A percentile compares a stretch with the other conserved stretches of the same genome.
Evolutionary conservation across 2,888 invertebrate species (phyloP).

Genomic region (Agonum fuliginosum): DNA sequence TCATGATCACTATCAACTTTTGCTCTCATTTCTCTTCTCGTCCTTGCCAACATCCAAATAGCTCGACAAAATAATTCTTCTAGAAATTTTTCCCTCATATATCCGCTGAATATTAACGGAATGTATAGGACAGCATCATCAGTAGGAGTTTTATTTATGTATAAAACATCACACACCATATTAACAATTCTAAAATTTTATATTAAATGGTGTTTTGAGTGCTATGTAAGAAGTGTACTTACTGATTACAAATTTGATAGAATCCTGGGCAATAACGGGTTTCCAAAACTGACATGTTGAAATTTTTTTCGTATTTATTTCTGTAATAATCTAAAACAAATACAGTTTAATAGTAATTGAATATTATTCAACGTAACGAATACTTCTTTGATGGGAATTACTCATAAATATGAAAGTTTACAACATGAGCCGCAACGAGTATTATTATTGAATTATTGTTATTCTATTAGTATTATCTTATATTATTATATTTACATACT

Average conservation of each 20-base stretch:
- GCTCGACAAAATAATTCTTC: conserved; percentile 70
- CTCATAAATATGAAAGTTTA: too few species aligned
- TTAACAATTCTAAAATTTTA: conserved; percentile 67
- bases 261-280: conserved; percentile 44
- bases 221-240: conserved; percentile 7
- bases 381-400: too few species aligned
- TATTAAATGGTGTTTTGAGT: neutral
- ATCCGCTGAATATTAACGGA: conserved; percentile 68
- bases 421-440: too few species aligned
- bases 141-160: conserved; percentile 68
- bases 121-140: conserved; percentile 67
- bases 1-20: conserved; percentile 68
- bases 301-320: conserved; percentile 47
- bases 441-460: too few species aligned
- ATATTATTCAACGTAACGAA: too few species aligned
- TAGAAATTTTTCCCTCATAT: conserved; percentile 67
- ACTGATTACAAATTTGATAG: conserved; percentile 52
- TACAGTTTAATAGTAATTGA: too few species aligned
- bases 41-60: conserved; percentile 70
- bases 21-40: conserved; percentile 71
- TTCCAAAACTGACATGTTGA: conserved; percentile 42
- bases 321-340: conserved; percentile 49
- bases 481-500: too few species aligned
- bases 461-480: too few species aligned
- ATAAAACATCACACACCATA: conserved; percentile 68